Percentiles rank a stretch among this genome's conserved stretches.
Evolutionary conservation across 2,888 invertebrate genomes (phyloP).

Genomic region (Stenodema calcarata): DNA sequence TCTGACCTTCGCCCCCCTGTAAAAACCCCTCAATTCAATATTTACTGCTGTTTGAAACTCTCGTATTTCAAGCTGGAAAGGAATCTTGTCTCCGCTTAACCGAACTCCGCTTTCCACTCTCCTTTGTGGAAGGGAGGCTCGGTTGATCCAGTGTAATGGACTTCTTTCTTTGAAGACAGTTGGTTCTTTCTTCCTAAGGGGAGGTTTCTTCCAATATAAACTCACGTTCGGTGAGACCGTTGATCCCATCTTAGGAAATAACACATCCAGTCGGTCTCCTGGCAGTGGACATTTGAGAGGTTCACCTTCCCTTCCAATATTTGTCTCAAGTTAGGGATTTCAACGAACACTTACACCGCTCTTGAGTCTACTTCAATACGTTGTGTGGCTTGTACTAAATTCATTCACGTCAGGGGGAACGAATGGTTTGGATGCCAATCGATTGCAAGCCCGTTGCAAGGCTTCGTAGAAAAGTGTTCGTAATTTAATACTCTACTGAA

Average conservation of each 20-base stretch:
- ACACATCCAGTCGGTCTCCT: not conserved
- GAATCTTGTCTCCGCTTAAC: conserved; percentile 16
- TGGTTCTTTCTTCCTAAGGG: not conserved
- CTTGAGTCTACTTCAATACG: no score
- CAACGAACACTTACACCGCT: not conserved
- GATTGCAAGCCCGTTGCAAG: no score
- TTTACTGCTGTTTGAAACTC: conserved; percentile 45
- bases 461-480: no score
- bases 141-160: conserved; percentile 43
- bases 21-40: conserved; percentile 41
- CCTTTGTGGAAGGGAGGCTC: not conserved
- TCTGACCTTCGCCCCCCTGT: conserved; percentile 13
- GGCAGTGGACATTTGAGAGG: not conserved
- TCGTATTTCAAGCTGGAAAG: conserved; percentile 36
- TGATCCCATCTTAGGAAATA: not conserved
- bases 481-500: no score
- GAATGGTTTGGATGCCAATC: no score
- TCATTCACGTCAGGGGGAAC: no score
- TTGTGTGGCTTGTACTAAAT: no score
- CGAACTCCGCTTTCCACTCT: not conserved
- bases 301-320: not conserved
- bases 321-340: not conserved
- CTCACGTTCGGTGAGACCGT: not conserved
- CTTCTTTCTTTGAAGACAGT: conserved; percentile 36
- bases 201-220: conserved; percentile 3